Evolutionary conservation across 2,888 invertebrate genomes (phyloP).

Genomic region (Noctua fimbriata): DNA sequence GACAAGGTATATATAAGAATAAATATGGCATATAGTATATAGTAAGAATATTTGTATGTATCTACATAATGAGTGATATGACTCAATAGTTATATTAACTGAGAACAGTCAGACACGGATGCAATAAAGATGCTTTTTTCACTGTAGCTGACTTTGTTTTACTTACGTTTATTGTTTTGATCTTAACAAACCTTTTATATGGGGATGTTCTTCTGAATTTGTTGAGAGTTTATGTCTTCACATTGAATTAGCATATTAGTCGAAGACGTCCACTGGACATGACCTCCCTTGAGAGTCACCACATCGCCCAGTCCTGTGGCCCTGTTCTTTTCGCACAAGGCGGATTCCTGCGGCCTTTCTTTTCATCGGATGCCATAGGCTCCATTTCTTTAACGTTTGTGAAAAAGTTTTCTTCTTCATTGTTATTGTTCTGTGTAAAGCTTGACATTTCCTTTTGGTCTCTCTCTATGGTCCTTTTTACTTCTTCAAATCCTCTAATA

Average conservation of each 20-base stretch:
- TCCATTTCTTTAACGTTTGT: neutral
- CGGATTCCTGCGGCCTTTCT: neutral
- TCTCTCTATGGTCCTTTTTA: neutral
- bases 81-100: neutral
- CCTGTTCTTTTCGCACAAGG: neutral
- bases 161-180: neutral
- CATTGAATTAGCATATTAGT: neutral
- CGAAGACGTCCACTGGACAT: neutral
- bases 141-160: neutral
- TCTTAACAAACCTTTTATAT: neutral
- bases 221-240: neutral
- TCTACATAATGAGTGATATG: conserved; percentile 24
- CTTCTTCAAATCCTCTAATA: neutral
- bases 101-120: neutral
- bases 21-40: neutral
- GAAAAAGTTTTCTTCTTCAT: neutral
- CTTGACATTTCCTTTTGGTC: neutral
- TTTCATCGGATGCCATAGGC: neutral
- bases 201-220: neutral
- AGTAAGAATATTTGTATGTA: conserved; percentile 1
- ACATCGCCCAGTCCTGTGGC: neutral
- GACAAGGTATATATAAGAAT: conserved; percentile 15
- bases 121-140: neutral
- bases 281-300: neutral
- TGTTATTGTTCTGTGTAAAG: neutral